Conservation (phyloP, 2,113 vertebrate species). For the Cyanoderma ruficeps region DNA sequence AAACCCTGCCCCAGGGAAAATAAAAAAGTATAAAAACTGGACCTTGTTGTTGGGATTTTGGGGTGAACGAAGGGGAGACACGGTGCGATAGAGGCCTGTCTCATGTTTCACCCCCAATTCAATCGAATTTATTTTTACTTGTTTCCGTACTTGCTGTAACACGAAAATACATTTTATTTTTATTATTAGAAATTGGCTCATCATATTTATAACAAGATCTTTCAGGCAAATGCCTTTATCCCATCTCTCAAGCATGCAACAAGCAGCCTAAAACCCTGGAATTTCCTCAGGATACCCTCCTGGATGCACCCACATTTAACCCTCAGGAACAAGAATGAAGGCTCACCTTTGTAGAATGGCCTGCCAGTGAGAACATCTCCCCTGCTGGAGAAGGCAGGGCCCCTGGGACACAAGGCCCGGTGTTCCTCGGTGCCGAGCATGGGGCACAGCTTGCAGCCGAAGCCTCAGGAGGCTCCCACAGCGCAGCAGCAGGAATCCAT, state of each 20-base stretch:
- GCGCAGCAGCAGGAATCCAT: slow-evolving; percentile 80
- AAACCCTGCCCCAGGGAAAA: no score
- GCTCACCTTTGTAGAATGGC: slow-evolving; percentile 79
- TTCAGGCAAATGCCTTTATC: not conserved
- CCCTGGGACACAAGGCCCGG: slow-evolving; percentile 73
- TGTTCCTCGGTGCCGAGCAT: slow-evolving; percentile 61
- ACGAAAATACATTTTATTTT: no score
- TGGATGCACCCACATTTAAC: rapidly evolving
- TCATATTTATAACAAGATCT: no score
- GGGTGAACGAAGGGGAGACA: no score
- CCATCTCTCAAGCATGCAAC: not conserved
- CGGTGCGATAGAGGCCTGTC: no score
- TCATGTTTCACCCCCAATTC: no score
- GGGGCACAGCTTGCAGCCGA: slow-evolving; percentile 74
- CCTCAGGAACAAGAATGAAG: not conserved
- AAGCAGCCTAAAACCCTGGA: not conserved
- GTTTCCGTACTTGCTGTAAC: no score
- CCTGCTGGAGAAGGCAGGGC: slow-evolving; percentile 77
- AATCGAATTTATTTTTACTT: no score
- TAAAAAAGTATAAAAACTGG: no score
- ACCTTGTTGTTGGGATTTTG: no score
- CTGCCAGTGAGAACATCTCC: slow-evolving; percentile 75
- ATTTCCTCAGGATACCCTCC: not conserved
- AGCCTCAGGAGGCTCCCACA: slow-evolving; percentile 78
- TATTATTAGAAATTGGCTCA: no score